Conservation (phyloP, 37 sponge, comb jelly and placozoan genomes). For the Chondrilla cf. caribensis region DNA sequence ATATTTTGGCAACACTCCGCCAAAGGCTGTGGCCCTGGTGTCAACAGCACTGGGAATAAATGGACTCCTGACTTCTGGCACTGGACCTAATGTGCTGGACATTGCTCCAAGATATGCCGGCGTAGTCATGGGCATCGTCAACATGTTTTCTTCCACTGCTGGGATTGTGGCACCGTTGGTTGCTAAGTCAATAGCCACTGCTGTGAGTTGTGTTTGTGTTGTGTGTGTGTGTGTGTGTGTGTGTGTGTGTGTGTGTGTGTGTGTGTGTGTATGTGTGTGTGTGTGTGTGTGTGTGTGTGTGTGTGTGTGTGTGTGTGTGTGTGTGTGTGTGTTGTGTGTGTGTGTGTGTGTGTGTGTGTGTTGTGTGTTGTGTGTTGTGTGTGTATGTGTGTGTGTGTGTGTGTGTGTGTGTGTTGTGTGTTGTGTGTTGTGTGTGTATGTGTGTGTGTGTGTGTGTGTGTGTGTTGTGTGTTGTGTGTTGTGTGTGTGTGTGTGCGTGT, state of each 20-base stretch:
- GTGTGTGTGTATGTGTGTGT: constrained; percentile 4
- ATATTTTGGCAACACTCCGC: constrained; percentile 52
- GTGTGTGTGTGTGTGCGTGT: background rate
- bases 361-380: too few relatives aligned
- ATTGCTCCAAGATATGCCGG: constrained; percentile 86
- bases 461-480: constrained; percentile 17
- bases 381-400: background rate
- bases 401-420: background rate
- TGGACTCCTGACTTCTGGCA: constrained; percentile 59
- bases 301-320: background rate
- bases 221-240: background rate
- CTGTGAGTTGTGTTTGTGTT: constrained; percentile 33
- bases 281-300: constrained; percentile 21
- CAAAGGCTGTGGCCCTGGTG: constrained; percentile 48
- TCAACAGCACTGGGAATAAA: constrained; percentile 47
- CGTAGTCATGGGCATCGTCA: constrained; percentile 84
- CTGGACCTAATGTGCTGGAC: constrained; percentile 76
- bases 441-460: constrained; percentile 1
- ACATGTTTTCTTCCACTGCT: constrained; percentile 71
- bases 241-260: background rate
- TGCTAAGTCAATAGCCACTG: constrained; percentile 65
- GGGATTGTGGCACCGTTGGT: constrained; percentile 80
- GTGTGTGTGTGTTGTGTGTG: background rate
- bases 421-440: background rate
- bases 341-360: background rate